Base-by-base conservation (phyloP, 2,888 invertebrate genomes). In the Drosophila pseudotalamancana region DNA sequence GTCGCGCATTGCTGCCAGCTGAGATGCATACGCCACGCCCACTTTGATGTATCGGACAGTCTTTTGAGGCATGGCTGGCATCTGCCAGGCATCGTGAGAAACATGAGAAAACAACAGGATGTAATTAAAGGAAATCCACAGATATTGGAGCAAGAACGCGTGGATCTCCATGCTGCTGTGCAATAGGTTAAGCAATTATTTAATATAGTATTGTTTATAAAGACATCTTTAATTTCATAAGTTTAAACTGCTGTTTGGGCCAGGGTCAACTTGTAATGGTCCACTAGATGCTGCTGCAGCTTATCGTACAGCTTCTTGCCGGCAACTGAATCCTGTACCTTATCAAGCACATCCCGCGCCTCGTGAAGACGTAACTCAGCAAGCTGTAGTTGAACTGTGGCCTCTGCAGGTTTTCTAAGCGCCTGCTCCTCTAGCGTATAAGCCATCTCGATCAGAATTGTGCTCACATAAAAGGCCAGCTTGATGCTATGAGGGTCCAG, bases 11-110 rank as follows among this genome's bases (percentile, higher is more conserved):
- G 97, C 87, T 94, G 94, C 0, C 94, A 94, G 8, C 92, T 98
- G 6, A 95, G 96, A 66, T 96, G 98, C 87, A 93, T 97, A 12
- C 93, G 97, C 40, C 95, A 96, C 84, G 98, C 97, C 18, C 94
- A 95, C 81, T 99, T 99, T 89, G 93, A 93, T 3, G 85, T 96
- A 3, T 93, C 96, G 0, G 92, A 95, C 79, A 95, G 98, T 0
- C 91, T 99, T 14, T 91, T 99, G 16, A 92, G 94, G 32, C 96
- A 97, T 89, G 95, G 98, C 77, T 98, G 97, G 96, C 93, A 92
- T 42, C 82, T 97, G 32, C 92, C 95, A 56, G 92, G 95, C 75
- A 93, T 98, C 29, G 73, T 95, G 0, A 89, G 93, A 4, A 96
- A 95, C 84, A 94, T 97, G 88, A 90, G 92, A 9, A 75, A 87